A percentile compares a stretch with the other conserved stretches of the same genome.
These are phyloP conservation scores for Spisula subtruncata DNA, from an alignment of 2,888 invertebrate species.

Conservation along the genomic window DNA sequence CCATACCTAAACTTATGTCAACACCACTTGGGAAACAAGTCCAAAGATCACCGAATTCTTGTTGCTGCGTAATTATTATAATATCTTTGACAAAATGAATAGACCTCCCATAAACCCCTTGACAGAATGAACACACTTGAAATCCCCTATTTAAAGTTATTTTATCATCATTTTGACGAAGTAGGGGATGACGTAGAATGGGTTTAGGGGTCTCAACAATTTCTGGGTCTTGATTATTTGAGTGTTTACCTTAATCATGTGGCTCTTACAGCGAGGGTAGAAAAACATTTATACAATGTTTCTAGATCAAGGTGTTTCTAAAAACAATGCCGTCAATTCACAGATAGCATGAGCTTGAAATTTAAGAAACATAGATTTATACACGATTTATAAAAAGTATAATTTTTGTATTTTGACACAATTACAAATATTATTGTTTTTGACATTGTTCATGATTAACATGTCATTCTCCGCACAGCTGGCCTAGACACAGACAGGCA, in stretches of 20 bases:
- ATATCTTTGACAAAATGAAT: background rate
- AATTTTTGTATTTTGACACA: too few relatives aligned
- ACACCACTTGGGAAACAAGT: background rate
- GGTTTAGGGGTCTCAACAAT: background rate
- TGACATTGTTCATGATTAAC: too few relatives aligned
- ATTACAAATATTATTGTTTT: too few relatives aligned
- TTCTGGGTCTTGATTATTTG: background rate
- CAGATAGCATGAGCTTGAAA: too few relatives aligned
- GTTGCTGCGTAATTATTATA: background rate
- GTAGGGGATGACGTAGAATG: background rate
- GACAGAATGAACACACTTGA: background rate
- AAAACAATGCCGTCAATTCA: background rate
- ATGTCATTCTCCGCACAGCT: too few relatives aligned
- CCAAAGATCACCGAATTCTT: slow-evolving; percentile 10
- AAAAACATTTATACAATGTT: background rate
- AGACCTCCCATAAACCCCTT: background rate
- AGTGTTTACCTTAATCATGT: background rate
- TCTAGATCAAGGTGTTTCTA: background rate
- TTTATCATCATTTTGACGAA: background rate
- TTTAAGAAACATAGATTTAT: too few relatives aligned
- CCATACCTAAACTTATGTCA: background rate
- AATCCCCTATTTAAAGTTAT: background rate
- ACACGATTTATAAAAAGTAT: too few relatives aligned
- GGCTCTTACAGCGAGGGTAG: background rate
- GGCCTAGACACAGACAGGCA: too few relatives aligned